phyloP scores from a whole-genome alignment of 1,140 invertebrate genomes.

The Heliconius melpomene region DNA sequence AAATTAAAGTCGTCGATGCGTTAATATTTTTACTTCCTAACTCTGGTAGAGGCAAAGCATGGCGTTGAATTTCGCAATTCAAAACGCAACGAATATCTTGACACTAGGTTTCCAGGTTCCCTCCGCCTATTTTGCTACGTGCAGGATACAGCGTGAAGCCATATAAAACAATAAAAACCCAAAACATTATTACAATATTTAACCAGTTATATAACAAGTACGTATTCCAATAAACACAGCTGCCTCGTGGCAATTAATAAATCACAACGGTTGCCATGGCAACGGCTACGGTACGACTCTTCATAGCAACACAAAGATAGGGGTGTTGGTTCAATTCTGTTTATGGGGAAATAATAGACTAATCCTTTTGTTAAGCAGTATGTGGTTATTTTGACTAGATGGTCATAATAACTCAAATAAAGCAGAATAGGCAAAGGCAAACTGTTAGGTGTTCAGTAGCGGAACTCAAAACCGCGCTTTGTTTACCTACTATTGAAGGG shows the following conservation, averaged over 20 bases:
- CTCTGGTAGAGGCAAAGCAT: no score
- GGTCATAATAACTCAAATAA: no score
- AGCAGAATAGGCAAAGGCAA: no score
- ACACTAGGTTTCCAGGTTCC: no score
- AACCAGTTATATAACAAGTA: constrained; percentile 3
- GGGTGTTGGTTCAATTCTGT: not conserved
- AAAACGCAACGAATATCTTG: no score
- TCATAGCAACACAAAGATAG: not conserved
- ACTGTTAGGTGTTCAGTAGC: no score
- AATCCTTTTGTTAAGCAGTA: not conserved
- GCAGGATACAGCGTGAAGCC: not conserved
- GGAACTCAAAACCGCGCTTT: no score
- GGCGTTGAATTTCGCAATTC: no score
- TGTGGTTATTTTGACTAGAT: not conserved
- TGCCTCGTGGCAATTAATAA: constrained; percentile 7
- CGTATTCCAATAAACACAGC: constrained; percentile 9
- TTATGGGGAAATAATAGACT: not conserved
- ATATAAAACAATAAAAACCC: not conserved
- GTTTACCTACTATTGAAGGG: no score
- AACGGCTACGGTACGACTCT: not conserved
- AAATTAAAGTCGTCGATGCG: no score
- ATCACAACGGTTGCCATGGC: constrained; percentile 20
- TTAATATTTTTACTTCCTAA: no score
- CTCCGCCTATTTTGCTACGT: no score
- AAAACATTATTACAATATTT: not conserved